Conservation (phyloP, 2,797 vertebrate genomes). For the Platalea minor region DNA sequence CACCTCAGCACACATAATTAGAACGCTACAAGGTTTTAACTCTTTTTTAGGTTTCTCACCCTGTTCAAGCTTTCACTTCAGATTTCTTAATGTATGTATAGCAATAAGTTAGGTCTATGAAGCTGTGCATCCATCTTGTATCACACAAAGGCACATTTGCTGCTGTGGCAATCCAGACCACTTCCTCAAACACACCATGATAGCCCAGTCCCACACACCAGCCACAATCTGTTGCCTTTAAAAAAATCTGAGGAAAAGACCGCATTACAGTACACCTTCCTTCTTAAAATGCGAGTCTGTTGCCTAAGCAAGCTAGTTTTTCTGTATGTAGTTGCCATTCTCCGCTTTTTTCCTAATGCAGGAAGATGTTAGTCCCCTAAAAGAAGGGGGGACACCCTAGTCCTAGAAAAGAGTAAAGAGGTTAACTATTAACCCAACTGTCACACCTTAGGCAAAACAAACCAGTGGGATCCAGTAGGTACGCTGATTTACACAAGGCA, state of each 20-base stretch:
- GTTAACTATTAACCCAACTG: background rate
- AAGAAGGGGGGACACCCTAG: background rate
- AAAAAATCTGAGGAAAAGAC: background rate
- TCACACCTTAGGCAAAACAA: background rate
- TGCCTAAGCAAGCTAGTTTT: background rate
- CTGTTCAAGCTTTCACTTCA: background rate
- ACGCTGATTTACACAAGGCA: background rate
- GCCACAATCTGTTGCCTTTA: background rate
- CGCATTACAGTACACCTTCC: background rate
- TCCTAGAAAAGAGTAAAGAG: background rate
- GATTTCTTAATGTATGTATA: background rate
- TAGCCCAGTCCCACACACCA: fast-evolving
- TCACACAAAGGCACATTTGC: background rate
- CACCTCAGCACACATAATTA: background rate
- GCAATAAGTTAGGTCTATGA: background rate
- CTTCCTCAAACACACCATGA: background rate
- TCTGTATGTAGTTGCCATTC: background rate
- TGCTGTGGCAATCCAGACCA: background rate
- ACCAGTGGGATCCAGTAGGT: background rate
- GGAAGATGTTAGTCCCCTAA: background rate
- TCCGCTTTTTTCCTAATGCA: background rate
- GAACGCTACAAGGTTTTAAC: background rate
- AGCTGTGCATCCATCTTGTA: background rate
- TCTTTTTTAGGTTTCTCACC: background rate
- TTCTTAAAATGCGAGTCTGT: background rate